Conservation (phyloP, 2,797 vertebrate species). For the Mus minutoides region DNA sequence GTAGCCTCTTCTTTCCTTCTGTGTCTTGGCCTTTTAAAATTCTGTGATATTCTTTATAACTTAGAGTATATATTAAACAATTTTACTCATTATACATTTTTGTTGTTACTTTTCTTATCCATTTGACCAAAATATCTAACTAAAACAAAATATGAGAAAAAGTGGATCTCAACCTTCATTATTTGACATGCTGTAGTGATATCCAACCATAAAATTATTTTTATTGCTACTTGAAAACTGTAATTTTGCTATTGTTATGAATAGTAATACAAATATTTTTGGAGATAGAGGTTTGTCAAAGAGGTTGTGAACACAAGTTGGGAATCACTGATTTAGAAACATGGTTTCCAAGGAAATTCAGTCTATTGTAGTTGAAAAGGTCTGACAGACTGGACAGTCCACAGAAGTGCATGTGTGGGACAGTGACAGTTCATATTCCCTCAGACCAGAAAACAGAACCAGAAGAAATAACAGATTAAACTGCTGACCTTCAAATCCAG, state of each 20-base stretch:
- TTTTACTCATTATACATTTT: not conserved
- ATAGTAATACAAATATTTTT: not conserved
- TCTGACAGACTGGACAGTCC: not conserved
- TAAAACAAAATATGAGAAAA: not conserved
- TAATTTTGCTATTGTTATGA: not conserved
- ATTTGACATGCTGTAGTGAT: not conserved
- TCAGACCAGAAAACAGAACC: not conserved
- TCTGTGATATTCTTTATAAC: not conserved
- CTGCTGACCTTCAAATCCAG: not conserved
- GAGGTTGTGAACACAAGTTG: not conserved
- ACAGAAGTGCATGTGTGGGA: too few species aligned
- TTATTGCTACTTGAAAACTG: not conserved
- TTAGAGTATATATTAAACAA: not conserved
- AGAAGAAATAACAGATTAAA: not conserved
- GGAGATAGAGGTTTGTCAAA: not conserved
- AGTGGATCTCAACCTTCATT: not conserved
- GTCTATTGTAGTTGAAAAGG: not conserved
- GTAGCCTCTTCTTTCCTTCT: not conserved
- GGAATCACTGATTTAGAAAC: not conserved
- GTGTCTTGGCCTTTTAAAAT: not conserved
- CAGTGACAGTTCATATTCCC: not conserved
- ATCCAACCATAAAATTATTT: not conserved
- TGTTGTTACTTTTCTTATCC: not conserved
- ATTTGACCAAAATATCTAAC: not conserved
- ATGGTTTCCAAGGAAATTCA: not conserved